phyloP scores from a whole-genome alignment of 2,888 invertebrate genomes.

The Lasioglossum figueresi region DNA sequence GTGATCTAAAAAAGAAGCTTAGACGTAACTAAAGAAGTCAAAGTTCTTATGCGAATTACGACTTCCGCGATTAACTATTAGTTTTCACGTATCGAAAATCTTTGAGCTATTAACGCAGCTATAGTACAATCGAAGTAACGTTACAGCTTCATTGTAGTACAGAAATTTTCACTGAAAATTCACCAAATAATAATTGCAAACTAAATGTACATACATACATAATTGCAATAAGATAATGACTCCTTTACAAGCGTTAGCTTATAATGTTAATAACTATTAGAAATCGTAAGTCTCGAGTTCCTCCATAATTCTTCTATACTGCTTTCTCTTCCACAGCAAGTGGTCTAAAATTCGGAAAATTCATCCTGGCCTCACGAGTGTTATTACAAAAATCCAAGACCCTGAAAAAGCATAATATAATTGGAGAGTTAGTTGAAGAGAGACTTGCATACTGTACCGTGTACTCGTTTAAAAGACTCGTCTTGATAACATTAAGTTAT shows the following conservation, averaged over 20 bases:
- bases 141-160: neutral
- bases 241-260: neutral
- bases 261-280: neutral
- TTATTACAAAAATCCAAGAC: neutral
- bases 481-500: no score
- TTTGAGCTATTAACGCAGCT: neutral
- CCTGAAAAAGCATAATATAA: neutral
- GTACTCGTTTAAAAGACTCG: no score
- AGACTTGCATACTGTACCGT: no score
- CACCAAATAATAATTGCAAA: neutral
- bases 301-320: neutral
- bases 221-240: neutral
- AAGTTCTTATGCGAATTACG: neutral
- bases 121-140: neutral
- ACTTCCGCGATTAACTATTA: neutral
- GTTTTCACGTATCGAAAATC: neutral
- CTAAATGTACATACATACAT: neutral
- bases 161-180: neutral
- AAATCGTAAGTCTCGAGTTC: neutral
- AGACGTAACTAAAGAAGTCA: neutral
- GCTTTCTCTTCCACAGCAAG: neutral
- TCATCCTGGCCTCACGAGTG: neutral
- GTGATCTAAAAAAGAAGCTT: slow-evolving; percentile 14
- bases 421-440: neutral
- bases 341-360: neutral